Conservation (phyloP, 2,113 vertebrate genomes). For the Corvus moneduloides region DNA sequence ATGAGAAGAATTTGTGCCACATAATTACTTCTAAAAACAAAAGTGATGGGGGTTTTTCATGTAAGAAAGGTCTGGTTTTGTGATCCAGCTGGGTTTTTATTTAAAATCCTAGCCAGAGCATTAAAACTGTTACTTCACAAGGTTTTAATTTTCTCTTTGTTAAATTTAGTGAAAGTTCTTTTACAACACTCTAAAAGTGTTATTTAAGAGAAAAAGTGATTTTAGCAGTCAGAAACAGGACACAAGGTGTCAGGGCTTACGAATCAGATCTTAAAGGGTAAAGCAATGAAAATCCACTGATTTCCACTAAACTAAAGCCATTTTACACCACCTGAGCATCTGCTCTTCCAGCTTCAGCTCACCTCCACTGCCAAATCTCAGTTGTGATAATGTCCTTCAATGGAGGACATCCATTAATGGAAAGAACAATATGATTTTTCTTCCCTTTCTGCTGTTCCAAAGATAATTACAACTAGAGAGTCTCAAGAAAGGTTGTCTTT, state of each 20-base stretch:
- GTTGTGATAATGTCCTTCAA: neutral
- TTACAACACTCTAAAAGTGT: neutral
- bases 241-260: neutral
- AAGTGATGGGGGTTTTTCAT: neutral
- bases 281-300: neutral
- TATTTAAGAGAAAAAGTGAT: neutral
- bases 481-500: neutral
- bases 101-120: neutral
- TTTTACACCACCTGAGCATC: conserved; percentile 18
- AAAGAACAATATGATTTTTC: neutral
- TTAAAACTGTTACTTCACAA: neutral
- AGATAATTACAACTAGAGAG: neutral
- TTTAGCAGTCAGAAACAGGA: neutral
- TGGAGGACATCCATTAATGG: neutral
- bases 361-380: neutral
- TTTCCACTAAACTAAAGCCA: neutral
- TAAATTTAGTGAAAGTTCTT: neutral
- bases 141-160: neutral
- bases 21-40: neutral
- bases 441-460: neutral
- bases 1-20: neutral
- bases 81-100: neutral
- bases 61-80: neutral
- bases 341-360: conserved; percentile 20
- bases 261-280: neutral